phyloP scores from a whole-genome alignment of 2,113 vertebrate genomes.

The Diglossa brunneiventris region DNA sequence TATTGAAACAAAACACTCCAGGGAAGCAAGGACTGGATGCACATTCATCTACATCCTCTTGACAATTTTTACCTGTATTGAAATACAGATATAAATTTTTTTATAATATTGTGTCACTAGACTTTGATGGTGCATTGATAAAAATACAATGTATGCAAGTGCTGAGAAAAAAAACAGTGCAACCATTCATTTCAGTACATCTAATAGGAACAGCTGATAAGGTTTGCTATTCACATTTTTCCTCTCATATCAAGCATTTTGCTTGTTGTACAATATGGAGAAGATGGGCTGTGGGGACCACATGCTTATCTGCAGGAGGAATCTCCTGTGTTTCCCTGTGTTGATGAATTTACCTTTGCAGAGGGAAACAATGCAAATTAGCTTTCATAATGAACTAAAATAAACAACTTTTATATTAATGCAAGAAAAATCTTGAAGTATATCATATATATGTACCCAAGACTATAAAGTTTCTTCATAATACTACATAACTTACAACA shows the following conservation, averaged over 20 bases:
- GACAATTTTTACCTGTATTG: conserved; percentile 79
- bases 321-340: background rate
- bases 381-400: background rate
- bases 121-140: background rate
- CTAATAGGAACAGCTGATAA: background rate
- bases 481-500: background rate
- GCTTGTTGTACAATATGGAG: background rate
- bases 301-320: background rate
- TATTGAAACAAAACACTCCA: conserved; percentile 81
- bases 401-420: background rate
- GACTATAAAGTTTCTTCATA: background rate
- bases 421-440: background rate
- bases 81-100: background rate
- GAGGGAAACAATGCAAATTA: background rate
- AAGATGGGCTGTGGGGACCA: background rate
- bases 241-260: background rate
- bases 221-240: background rate
- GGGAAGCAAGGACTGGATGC: conserved; percentile 78
- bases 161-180: background rate
- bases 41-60: conserved; percentile 87
- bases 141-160: background rate
- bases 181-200: background rate
- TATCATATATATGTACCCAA: background rate
- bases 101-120: background rate
- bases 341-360: background rate